These are phyloP conservation scores for Tetraodon nigroviridis DNA, from an alignment of 2,113 vertebrate species.

Conservation along the genomic window DNA sequence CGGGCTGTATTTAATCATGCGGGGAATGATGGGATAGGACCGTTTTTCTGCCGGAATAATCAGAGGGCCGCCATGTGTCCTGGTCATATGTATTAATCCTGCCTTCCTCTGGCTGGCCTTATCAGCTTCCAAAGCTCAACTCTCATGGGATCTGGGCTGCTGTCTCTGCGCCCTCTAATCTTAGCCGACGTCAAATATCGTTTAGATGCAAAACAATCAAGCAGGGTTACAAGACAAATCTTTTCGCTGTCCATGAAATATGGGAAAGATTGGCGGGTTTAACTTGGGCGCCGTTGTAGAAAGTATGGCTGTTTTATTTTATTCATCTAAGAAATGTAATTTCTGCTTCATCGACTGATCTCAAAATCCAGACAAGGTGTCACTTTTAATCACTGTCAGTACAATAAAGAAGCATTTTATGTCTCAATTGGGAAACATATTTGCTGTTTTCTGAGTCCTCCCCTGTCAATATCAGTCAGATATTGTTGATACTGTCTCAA, in stretches of 20 bases:
- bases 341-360: slow-evolving; percentile 50
- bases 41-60: slow-evolving; percentile 77
- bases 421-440: slow-evolving; percentile 2
- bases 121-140: slow-evolving; percentile 77
- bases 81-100: slow-evolving; percentile 80
- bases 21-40: slow-evolving; percentile 62
- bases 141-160: slow-evolving; percentile 76
- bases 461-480: slow-evolving; percentile 56
- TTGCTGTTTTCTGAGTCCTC: slow-evolving; percentile 19
- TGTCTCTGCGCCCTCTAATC: slow-evolving; percentile 74
- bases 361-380: too few relatives aligned
- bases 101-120: slow-evolving; percentile 75
- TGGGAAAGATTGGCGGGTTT: slow-evolving; percentile 59
- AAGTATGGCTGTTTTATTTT: not conserved
- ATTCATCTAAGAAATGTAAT: slow-evolving; percentile 3
- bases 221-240: slow-evolving; percentile 51
- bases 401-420: too few relatives aligned
- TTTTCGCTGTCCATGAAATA: slow-evolving; percentile 53
- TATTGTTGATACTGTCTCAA: too few relatives aligned
- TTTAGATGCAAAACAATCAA: slow-evolving; percentile 78
- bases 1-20: slow-evolving; percentile 75
- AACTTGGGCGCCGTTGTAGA: slow-evolving; percentile 44
- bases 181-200: slow-evolving; percentile 75
- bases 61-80: slow-evolving; percentile 70
- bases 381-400: too few relatives aligned